A percentile compares a stretch with the other conserved stretches of the same genome.
Conservation (phyloP, 2,888 invertebrate genomes). For the Netelia virgata region DNA sequence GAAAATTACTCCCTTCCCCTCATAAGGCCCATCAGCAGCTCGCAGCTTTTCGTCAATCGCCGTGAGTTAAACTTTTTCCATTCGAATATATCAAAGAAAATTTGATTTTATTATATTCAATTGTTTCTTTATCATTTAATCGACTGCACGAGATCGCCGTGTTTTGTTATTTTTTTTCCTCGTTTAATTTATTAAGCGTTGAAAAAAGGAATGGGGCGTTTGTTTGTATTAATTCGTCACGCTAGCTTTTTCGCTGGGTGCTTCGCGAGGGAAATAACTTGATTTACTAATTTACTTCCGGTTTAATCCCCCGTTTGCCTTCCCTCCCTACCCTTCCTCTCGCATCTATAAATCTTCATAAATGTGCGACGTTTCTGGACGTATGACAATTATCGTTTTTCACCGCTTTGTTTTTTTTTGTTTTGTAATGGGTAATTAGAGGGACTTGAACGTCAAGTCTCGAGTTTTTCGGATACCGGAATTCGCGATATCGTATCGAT, state of each 20-base stretch:
- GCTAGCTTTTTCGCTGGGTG: conserved; percentile 27
- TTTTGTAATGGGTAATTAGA: conserved; percentile 1
- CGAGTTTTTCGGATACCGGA: background rate
- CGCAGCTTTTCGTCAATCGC: conserved; percentile 38
- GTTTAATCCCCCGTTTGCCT: conserved; percentile 20
- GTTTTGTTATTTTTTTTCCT: conserved; percentile 8
- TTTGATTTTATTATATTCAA: conserved; percentile 16
- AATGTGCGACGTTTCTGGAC: conserved; percentile 14
- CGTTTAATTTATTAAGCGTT: conserved; percentile 17
- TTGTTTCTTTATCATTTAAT: conserved; percentile 44
- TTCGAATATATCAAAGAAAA: conserved; percentile 39
- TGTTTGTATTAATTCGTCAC: conserved; percentile 24
- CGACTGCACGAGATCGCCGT: conserved; percentile 22
- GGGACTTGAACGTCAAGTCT: conserved; percentile 13
- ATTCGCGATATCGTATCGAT: background rate
- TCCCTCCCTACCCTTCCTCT: background rate
- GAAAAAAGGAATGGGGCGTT: conserved; percentile 21
- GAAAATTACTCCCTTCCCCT: background rate
- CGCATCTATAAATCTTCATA: conserved; percentile 1
- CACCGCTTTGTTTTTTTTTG: background rate
- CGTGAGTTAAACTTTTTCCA: conserved; percentile 24
- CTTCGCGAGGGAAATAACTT: conserved; percentile 45
- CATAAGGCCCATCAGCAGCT: conserved; percentile 11
- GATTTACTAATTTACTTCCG: conserved; percentile 16
- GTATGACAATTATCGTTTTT: conserved; percentile 6